Conservation (phyloP, 2,113 vertebrate genomes). For the Astur gentilis region DNA sequence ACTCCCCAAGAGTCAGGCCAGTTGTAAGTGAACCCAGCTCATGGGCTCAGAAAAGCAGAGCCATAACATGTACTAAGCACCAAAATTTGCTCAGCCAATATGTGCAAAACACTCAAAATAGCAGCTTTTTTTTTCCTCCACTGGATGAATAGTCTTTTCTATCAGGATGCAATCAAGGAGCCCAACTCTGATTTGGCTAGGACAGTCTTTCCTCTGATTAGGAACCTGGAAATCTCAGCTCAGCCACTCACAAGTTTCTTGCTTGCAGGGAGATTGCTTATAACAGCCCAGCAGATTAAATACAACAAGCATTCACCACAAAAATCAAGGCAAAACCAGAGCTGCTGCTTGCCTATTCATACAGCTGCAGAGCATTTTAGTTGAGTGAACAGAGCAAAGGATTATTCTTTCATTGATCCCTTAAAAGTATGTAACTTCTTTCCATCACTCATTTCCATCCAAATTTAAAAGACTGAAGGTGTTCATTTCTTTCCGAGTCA, state of each 20-base stretch:
- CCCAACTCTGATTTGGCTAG: not conserved
- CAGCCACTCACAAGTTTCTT: not conserved
- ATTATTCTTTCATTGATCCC: not conserved
- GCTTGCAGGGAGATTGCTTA: not conserved
- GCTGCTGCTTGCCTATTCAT: not conserved
- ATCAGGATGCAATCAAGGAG: not conserved
- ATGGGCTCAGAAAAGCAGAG: not conserved
- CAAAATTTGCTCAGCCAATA: not conserved
- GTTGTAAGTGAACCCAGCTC: not conserved
- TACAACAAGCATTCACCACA: not conserved
- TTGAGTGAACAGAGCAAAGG: not conserved
- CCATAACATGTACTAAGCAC: not conserved
- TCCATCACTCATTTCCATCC: not conserved
- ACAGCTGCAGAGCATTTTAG: not conserved
- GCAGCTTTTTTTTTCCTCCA: not conserved
- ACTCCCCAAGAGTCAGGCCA: not conserved
- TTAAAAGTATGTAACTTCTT: not conserved
- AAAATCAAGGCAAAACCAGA: not conserved
- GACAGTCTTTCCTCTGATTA: not conserved
- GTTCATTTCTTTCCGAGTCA: not conserved
- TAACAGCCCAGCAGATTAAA: not conserved
- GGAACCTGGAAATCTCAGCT: constrained; percentile 5
- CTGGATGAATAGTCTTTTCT: not conserved
- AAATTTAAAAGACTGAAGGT: not conserved
- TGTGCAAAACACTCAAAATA: not conserved